Base-by-base conservation (phyloP, 2,797 vertebrate species). In the Zalophus californianus region DNA sequence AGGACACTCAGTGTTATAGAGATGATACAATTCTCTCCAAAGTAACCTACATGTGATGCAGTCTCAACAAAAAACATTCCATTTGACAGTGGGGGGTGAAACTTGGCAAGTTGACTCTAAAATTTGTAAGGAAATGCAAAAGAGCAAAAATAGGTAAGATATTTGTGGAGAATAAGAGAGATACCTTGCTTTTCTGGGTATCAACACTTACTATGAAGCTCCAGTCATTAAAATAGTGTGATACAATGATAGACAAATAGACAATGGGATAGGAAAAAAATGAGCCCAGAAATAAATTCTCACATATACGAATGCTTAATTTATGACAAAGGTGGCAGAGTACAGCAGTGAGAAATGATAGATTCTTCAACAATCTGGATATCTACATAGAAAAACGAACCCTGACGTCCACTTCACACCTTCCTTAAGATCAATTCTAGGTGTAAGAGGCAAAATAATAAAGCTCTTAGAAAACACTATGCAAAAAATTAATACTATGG, bases 131-230 rank as follows among this genome's bases (percentile, higher is more conserved):
- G 25, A 85, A 92, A 75, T 52, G 11, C 27, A 90, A 66, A 86
- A 83, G 60, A 72, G 20, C 62, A 41, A 93, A 95, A 86, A 56
- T 56, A 41, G 64, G 13, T 14, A 84, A 58, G 48, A 56, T n/a
- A 79, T 21, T 73, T 87, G 27, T 52, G 72, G 64, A 97, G 50
- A 88, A 91, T 54, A 94, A 92, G 18, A 92, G 4, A 75, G 64
- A 79, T 62, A n/a, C 64, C 41, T 60, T 94, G 56, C 50, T 94
- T 77, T 72, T 80, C 56, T 80, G 21, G 23, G 14, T 48, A 54
- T 82, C 64, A 73, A 68, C 78, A 48, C 50, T 89, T 44, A 94
- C 15, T 27, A 16, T 54, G 35, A 68, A 84, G 27, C 48, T 82
- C 44, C 16, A 54, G 13, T 60, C 66, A 94, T 44, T 91, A 91